phyloP scores from a whole-genome alignment of 2,888 invertebrate genomes.

The Ryuthela nishihirai region DNA sequence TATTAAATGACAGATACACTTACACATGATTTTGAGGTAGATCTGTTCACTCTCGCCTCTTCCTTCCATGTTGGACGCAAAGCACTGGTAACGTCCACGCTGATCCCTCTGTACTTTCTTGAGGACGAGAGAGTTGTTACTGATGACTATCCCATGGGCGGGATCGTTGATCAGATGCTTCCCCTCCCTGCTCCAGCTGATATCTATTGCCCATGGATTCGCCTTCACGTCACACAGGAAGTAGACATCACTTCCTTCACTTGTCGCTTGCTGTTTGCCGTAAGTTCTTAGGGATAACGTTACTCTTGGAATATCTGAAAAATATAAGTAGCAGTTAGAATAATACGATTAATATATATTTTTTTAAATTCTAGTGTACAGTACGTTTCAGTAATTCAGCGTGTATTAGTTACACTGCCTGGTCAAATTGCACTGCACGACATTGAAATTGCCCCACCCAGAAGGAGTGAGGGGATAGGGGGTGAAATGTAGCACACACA shows the following conservation, averaged over 20 bases:
- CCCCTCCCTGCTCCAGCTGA: slow-evolving; percentile 34
- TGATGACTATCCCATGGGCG: slow-evolving; percentile 31
- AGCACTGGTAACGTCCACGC: slow-evolving; percentile 40
- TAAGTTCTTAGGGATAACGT: slow-evolving; percentile 24
- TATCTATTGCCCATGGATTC: slow-evolving; percentile 29
- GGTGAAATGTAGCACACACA: too few relatives aligned
- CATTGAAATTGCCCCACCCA: too few relatives aligned
- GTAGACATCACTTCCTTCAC: slow-evolving; percentile 83
- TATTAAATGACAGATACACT: slow-evolving; percentile 56
- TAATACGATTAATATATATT: too few relatives aligned
- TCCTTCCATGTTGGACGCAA: slow-evolving; percentile 37
- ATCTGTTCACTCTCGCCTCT: slow-evolving; percentile 53
- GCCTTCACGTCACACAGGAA: slow-evolving; percentile 82
- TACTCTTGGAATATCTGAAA: slow-evolving; percentile 25
- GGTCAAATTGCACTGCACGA: too few relatives aligned
- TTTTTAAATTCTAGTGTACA: too few relatives aligned
- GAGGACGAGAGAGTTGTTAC: slow-evolving; percentile 39
- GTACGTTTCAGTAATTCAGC: too few relatives aligned
- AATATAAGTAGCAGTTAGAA: too few relatives aligned
- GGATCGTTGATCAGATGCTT: slow-evolving; percentile 15
- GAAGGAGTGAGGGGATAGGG: too few relatives aligned
- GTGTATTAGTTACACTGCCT: too few relatives aligned
- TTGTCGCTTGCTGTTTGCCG: slow-evolving; percentile 25
- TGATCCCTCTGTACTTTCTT: slow-evolving; percentile 37
- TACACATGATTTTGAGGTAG: slow-evolving; percentile 77